Base-by-base conservation (phyloP, 1,140 invertebrate genomes). In the Ridgeia piscesae region DNA sequence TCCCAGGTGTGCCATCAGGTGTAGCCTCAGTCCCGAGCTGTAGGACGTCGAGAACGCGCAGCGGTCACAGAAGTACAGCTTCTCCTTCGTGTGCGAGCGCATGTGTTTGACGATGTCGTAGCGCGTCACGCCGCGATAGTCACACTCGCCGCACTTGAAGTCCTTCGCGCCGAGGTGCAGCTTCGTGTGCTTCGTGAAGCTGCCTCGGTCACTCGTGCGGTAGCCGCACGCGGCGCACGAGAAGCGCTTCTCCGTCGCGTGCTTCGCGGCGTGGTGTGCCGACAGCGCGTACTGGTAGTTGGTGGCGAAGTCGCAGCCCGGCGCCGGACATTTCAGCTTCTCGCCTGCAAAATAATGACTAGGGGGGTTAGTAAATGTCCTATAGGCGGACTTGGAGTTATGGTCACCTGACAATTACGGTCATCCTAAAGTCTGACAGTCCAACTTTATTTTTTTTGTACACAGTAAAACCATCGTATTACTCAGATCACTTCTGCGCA, bases 51-150 rank as follows among this genome's bases (percentile, higher is more conserved):
- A 14, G 89, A 17, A 90, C 14, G 31, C 89, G n/a, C 91, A 91
- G 8, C 42, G 34, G 48, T 91, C 91, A 35, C 91, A 91, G 42
- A 91, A 91, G 42, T 4, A 91, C 35, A 42, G 91, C 34, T 35
- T 91, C 34, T 91, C 91, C 48, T 91, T 91, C 6, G 35, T 91
- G 91, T 91, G 91, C 14, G 9, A 14, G 9, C 42, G 34, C 91
- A 91, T 91, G 91, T 91, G 91, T 33, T 58, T 35, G 48, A 91
- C 91, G 34, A 91, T 50, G 33, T 91, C 91, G 42, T 35, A 33
- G 33, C 42, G 34, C 17, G 91, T 42, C 34, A 91, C 42, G 34
- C 9, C 91, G 1, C 42, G 34, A 35, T 91, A 91, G 33, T 35
- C 34, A n/a, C 91, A 91, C 35, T 35, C 33, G 33, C 33, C 33